Evolutionary conservation across 2,888 invertebrate genomes (phyloP).

Genomic region (Pachymerium ferrugineum): DNA sequence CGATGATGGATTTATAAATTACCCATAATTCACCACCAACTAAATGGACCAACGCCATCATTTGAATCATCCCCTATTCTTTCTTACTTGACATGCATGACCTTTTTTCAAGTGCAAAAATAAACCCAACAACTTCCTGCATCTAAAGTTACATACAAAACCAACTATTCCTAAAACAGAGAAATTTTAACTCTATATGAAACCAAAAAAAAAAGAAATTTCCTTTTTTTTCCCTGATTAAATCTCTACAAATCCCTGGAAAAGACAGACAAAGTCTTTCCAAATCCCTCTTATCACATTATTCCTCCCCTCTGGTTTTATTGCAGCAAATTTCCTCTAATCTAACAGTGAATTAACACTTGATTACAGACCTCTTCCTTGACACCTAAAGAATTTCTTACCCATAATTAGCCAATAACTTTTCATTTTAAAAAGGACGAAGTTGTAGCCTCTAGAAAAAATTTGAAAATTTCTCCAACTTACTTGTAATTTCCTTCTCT

Average conservation of each 20-base stretch:
- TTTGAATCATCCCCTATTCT: conserved; percentile 21
- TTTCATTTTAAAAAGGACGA: no score
- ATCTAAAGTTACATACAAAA: neutral
- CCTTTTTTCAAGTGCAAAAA: conserved; percentile 6
- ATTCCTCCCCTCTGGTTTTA: neutral
- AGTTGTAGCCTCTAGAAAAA: no score
- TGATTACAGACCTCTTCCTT: neutral
- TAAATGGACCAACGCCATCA: neutral
- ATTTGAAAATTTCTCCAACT: neutral
- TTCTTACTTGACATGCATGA: neutral
- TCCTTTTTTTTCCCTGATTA: neutral
- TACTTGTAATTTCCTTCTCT: conserved; percentile 4
- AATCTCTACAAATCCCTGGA: neutral
- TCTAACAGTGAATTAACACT: neutral
- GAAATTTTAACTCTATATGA: no score
- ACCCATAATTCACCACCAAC: neutral
- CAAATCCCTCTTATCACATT: neutral
- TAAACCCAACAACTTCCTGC: conserved; percentile 4
- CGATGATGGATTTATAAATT: neutral
- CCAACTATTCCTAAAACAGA: no score
- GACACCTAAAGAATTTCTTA: neutral
- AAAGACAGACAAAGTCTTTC: neutral
- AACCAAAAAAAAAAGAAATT: neutral
- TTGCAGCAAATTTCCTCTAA: neutral
- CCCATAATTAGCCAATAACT: neutral